Evolutionary conservation across 2,888 invertebrate genomes (phyloP).

Genomic region (Eristalinus aeneus): DNA sequence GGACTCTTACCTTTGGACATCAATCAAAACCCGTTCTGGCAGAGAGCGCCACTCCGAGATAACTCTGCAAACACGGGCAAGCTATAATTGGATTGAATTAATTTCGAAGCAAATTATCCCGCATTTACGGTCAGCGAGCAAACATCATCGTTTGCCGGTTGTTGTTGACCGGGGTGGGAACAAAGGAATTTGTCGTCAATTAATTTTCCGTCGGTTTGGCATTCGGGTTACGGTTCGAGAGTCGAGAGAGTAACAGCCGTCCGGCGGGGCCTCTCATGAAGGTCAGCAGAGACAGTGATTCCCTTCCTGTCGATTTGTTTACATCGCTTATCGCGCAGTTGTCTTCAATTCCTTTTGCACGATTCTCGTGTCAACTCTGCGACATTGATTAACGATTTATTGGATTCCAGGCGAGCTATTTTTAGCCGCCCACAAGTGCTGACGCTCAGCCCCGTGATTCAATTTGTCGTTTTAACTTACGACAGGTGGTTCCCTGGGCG

Average conservation of each 20-base stretch:
- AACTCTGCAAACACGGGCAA: neutral
- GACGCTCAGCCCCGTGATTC: conserved; percentile 36
- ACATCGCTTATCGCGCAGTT: conserved; percentile 8
- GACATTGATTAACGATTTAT: conserved; percentile 17
- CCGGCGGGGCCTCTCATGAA: neutral
- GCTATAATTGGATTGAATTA: neutral
- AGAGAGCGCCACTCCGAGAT: neutral
- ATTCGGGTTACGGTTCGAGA: neutral
- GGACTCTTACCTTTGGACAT: conserved; percentile 35
- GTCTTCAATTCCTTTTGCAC: neutral
- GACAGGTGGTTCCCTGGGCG: neutral
- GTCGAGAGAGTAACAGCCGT: neutral
- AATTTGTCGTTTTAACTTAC: conserved; percentile 19
- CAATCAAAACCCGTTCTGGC: conserved; percentile 11
- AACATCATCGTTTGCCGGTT: neutral
- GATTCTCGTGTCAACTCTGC: neutral
- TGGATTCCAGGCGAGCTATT: conserved; percentile 28
- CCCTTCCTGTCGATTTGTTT: conserved; percentile 21
- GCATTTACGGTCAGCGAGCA: conserved; percentile 1
- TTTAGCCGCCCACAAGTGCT: conserved; percentile 29
- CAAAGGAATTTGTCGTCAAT: neutral
- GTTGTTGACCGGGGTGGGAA: neutral
- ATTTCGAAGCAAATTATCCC: conserved; percentile 19
- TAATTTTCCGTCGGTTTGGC: neutral
- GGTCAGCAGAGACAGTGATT: neutral